Evolutionary conservation across 1,140 invertebrate species (phyloP).

Genomic region (Cyrtorhinus lividipennis): DNA sequence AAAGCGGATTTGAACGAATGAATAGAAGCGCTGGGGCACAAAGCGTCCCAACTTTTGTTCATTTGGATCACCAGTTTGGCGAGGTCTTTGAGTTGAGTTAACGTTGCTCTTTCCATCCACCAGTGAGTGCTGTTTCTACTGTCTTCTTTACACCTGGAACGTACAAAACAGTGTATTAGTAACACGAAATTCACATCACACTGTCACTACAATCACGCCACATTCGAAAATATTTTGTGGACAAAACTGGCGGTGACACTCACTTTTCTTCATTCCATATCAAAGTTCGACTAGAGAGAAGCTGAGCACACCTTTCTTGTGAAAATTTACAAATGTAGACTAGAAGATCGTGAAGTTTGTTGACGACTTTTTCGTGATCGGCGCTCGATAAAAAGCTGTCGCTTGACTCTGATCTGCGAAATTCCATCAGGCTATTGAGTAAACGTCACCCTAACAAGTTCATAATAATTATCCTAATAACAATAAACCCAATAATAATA

Average conservation of each 20-base stretch:
- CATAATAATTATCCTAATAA: no score
- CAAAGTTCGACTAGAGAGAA: slow-evolving; percentile 24
- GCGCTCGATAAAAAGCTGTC: slow-evolving; percentile 54
- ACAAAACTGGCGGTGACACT: no score
- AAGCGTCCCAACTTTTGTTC: slow-evolving; percentile 30
- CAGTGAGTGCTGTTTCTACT: slow-evolving; percentile 26
- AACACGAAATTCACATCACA: neutral
- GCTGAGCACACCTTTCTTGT: slow-evolving; percentile 73
- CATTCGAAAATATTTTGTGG: no score
- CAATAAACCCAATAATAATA: no score
- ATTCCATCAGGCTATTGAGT: no score
- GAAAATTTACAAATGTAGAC: slow-evolving; percentile 75
- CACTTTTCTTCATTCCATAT: slow-evolving; percentile 22
- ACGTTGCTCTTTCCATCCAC: slow-evolving; percentile 41
- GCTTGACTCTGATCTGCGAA: slow-evolving; percentile 15
- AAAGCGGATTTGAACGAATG: slow-evolving; percentile 57
- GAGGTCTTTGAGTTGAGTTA: slow-evolving; percentile 62
- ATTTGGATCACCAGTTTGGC: slow-evolving; percentile 66
- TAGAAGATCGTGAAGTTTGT: slow-evolving; percentile 60
- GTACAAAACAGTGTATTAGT: neutral
- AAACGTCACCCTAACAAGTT: slow-evolving; percentile 1
- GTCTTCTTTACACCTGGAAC: slow-evolving; percentile 7
- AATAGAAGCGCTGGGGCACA: slow-evolving; percentile 21
- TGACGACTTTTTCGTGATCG: slow-evolving; percentile 49
- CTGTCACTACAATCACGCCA: no score